Base-by-base conservation (phyloP, 1,140 invertebrate genomes). In the Galendromus occidentalis region DNA sequence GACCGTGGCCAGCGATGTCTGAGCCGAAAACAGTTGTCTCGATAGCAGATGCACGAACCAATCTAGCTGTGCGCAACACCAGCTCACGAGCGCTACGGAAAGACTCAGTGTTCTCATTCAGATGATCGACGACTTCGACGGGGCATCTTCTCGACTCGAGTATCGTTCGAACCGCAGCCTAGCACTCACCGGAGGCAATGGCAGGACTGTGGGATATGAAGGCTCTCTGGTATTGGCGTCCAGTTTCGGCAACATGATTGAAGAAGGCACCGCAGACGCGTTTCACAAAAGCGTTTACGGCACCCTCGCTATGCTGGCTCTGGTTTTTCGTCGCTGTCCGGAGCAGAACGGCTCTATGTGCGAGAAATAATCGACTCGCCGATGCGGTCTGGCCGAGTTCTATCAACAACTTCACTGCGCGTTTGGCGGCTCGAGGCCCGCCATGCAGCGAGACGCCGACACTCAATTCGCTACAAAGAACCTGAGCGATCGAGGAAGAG, bases 21-120 rank as follows among this genome's bases (percentile, higher is more conserved):
- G 88, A 17, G 90, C 87, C 69, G 86, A 86, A 74, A 98, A 93
- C 20, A 96, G 85, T 76, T 96, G 91, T 82, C 91, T 71, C 82
- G 84, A 74, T 85, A 85, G 82, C 82, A 86, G 76, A 79, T 84
- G 74, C 80, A 89, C 73, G 87, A 85, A 77, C 82, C 81, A 72
- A 73, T 84, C 84, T 47, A 97, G 76, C 77, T 98, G 91, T 68
- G 84, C 80, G 70, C 86, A 87, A 67, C 86, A 84, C 92, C 92
- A 96, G 1, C 93, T 86, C 68, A 92, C 82, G 69, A 93, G 85
- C 68, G 86, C 89, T 86, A 73, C 47, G 80, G 9, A 39, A 4
- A 39, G 4, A 39, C 28, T 18, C 6, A 17, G n/a, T 5, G 33
- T 65, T 45, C 7, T 63, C 51, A 20, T 65, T 44, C 44, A 64